phyloP scores from a whole-genome alignment of 2,888 invertebrate genomes.

The Sesamia inferens region DNA sequence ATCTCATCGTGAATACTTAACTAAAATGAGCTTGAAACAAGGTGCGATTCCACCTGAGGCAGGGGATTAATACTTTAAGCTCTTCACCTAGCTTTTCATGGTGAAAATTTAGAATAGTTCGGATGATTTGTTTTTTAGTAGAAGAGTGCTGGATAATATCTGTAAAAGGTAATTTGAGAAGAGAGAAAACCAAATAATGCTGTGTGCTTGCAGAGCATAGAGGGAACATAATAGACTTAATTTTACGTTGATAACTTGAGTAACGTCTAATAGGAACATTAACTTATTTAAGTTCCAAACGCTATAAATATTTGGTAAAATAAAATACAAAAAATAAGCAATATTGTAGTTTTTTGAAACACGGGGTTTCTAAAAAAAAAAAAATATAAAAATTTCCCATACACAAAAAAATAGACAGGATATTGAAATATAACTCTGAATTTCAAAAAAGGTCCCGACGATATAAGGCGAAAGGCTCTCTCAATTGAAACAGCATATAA shows the following conservation, averaged over 20 bases:
- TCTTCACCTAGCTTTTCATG: background rate
- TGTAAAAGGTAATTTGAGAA: conserved; percentile 6
- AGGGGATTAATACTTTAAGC: background rate
- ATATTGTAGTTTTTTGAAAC: background rate
- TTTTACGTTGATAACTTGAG: conserved; percentile 41
- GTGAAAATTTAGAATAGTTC: background rate
- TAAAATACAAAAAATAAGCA: background rate
- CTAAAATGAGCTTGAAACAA: background rate
- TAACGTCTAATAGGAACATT: conserved; percentile 29
- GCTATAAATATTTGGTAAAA: conserved; percentile 4
- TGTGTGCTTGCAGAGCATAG: background rate
- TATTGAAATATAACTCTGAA: background rate
- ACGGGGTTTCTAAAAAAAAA: too few species aligned
- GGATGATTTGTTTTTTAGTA: background rate
- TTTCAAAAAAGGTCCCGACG: background rate
- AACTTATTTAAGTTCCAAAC: conserved; percentile 44
- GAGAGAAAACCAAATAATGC: conserved; percentile 17
- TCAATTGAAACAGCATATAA: background rate
- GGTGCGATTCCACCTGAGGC: background rate
- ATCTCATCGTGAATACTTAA: background rate
- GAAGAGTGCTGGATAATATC: background rate
- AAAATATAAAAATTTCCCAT: too few species aligned
- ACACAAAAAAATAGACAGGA: too few species aligned
- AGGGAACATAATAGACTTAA: conserved; percentile 42
- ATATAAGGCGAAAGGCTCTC: background rate